Base-by-base conservation (phyloP, 1,140 invertebrate genomes). In the Conopomorpha cramerella region DNA sequence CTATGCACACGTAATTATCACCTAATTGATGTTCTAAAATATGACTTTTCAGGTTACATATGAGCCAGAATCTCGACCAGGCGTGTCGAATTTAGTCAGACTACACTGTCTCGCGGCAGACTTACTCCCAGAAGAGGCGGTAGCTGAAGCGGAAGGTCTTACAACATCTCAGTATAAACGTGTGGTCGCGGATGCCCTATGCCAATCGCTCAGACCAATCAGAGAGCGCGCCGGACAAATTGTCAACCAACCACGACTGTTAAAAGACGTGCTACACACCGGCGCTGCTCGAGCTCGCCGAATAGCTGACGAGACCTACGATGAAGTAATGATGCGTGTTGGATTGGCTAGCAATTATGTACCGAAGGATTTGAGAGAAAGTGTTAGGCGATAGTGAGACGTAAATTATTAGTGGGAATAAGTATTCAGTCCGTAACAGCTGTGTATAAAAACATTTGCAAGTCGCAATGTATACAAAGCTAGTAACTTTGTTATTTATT, bases 21-120 rank as follows among this genome's bases (percentile, higher is more conserved):
- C n/a, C n/a, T n/a, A n/a, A n/a, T n/a, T n/a, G n/a, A n/a, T n/a
- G n/a, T n/a, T n/a, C n/a, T n/a, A n/a, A n/a, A n/a, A n/a, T n/a
- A n/a, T n/a, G n/a, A n/a, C n/a, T n/a, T 49, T 46, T 33, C 55
- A 82, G 79, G 81, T 98, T 1, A 89, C 87, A 1, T 98, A 84
- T 68, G 89, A 96, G 46, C 87, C 87, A 0, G 80, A 83, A 32
- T 76, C 59, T 1, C 81, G 96, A 39, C 91, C 93, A 0, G 95
- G 92, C 10, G 87, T 98, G 12, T 83, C 93, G 10, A 98, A 97
- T 81, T 77, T 99, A 6, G 82, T 99, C 41, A 78, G 79, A 30
- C 90, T 99, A 40, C 92, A 97, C 78, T 87, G 89, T 18, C 70
- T 90, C 27, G 73, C 91, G 1, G 86, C 83, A 15, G 87, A 85